Evolutionary conservation across 23 tunicate genomes (phyloP), one percentile per base, ranked within the genome.

Genomic region (Trididemnum nubilum): DNA sequence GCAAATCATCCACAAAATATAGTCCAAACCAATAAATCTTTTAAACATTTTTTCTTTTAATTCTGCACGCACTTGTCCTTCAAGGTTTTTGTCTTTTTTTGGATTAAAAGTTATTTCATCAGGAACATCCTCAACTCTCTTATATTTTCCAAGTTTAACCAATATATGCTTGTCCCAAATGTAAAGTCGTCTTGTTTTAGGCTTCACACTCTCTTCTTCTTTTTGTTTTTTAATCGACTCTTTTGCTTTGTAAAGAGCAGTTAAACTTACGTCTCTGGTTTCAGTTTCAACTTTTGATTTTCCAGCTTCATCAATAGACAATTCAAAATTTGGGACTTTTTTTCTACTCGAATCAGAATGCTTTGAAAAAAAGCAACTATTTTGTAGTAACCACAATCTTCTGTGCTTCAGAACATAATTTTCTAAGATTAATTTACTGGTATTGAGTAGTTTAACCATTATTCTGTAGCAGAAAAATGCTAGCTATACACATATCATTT

Each of bases 131-230:
- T 34, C 65, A 19, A 85, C 64, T 15, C 52, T 38, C 58, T 85
- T 85, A 37, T 58, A 85, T 76, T 85, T 85, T 65, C 88, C 88
- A 28, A 85, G 28, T 75, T 66, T 52, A 2, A 85, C 88, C 36
- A 85, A 44, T 2, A 85, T 76, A 24, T 40, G 25, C 32, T 85
- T 85, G 66, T 85, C 88, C 79, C 79, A 73, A 36, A 37, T 37
- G 33, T 73, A 39, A 5, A 73, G 39, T 9, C 33, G 31, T 28
- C 79, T 28, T n/a, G 30, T 28, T 12, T n/a, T 23, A n/a, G 26
- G 5, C 4, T 24, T 61, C 22, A 12, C 67, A 61, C 26, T 33
- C 9, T 32, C n/a, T n/a, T n/a, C n/a, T n/a, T n/a, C n/a, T n/a
- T n/a, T n/a, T n/a, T n/a, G n/a, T n/a, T n/a, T n/a, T 67, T 9